These are phyloP conservation scores for Philotrypesis tridentata DNA, from an alignment of 1,140 invertebrate genomes.

Conservation along the genomic window DNA sequence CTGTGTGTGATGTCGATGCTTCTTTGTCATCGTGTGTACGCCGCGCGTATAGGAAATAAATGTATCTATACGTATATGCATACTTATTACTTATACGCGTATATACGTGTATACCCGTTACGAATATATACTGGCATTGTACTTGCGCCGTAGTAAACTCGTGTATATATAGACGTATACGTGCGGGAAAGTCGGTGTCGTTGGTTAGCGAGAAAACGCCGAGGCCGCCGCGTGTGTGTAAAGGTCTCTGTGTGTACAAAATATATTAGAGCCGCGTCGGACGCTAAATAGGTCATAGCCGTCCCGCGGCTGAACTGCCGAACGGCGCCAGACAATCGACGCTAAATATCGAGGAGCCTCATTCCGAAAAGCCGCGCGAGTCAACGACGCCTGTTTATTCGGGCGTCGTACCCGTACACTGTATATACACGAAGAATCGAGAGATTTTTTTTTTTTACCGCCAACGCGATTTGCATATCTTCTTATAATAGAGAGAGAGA, in stretches of 20 bases:
- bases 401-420: neutral
- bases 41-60: neutral
- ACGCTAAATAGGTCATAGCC: slow-evolving; percentile 36
- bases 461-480: too few species aligned
- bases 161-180: neutral
- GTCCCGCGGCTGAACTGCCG: slow-evolving; percentile 26
- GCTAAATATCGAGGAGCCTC: slow-evolving; percentile 25
- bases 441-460: too few species aligned
- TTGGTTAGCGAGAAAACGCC: neutral
- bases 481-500: too few species aligned
- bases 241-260: neutral
- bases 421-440: neutral
- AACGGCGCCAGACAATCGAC: slow-evolving; percentile 37
- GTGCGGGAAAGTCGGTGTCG: slow-evolving; percentile 5
- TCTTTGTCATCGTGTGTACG: neutral
- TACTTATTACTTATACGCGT: too few species aligned
- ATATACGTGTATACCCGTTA: neutral
- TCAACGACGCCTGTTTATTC: neutral
- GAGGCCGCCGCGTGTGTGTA: neutral
- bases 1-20: neutral
- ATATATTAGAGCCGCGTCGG: slow-evolving; percentile 25
- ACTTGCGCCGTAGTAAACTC: too few species aligned
- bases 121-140: too few species aligned
- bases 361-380: neutral
- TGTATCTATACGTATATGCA: neutral